Conservation (phyloP, 1,140 invertebrate species). For the Yoshiicerus persimilis region DNA sequence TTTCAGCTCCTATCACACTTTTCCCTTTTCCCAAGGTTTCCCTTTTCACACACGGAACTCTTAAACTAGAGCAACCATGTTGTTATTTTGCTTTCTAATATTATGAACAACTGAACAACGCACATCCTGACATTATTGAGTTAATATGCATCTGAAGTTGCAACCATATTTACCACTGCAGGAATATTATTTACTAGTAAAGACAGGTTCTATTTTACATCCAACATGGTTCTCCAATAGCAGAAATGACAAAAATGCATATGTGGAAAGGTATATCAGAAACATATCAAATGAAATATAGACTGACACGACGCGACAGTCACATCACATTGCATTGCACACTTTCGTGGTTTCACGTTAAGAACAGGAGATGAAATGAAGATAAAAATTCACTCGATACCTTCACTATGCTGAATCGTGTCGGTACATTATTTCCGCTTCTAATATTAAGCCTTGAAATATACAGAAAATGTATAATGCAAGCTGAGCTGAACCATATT, state of each 20-base stretch:
- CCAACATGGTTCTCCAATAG: background rate
- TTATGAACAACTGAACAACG: too few species aligned
- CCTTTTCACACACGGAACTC: too few species aligned
- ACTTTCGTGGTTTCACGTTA: background rate
- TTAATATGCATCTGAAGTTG: background rate
- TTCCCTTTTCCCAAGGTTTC: too few species aligned
- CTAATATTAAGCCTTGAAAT: background rate
- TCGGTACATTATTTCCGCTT: background rate
- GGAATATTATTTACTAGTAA: background rate
- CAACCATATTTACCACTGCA: background rate
- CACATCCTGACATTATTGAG: too few species aligned
- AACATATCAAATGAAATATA: background rate
- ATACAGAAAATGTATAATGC: background rate
- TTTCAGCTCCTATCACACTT: too few species aligned
- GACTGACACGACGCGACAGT: background rate
- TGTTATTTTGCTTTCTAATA: too few species aligned
- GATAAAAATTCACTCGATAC: background rate
- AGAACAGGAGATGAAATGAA: background rate
- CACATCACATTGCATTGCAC: background rate
- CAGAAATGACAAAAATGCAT: background rate
- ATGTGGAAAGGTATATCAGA: background rate
- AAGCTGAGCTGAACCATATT: background rate
- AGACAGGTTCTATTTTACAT: background rate
- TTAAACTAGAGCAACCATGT: too few species aligned
- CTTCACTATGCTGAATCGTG: background rate